Evolutionary conservation across 2,113 vertebrate genomes (phyloP), one percentile per base, ranked within the genome.

Genomic region (Gavia stellata): DNA sequence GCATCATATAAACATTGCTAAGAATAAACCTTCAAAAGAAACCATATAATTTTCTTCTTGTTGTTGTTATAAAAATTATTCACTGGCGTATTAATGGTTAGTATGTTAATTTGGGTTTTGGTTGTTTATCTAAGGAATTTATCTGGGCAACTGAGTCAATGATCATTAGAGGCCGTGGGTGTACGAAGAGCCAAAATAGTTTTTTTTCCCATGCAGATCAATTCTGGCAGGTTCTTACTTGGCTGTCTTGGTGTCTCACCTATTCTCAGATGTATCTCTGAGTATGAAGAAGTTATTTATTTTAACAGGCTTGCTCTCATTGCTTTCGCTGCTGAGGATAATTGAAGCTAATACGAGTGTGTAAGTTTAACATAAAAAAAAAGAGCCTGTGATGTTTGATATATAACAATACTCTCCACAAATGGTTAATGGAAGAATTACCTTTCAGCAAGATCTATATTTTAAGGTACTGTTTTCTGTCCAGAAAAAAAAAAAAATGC

Each of bases 91-190:
- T 45, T 90, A 86, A 88, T 50, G 33, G 44, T 68, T 79, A 38
- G 31, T 31, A 47, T 73, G 34, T 34, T 88, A 70, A 78, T 93
- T 88, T 73, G 71, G 6, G 42, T 50, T 92, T 78, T 86, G 63
- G 25, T 63, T 83, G n/a, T 70, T 94, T 96, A 78, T 96, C 85
- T 94, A 55, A 83, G 75, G 75, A 93, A 83, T 90, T 90, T 92
- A 92, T 92, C 92, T 90, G 55, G 11, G 20, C 75, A 55, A 36
- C 1, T 2, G 67, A 94, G 79, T 77, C 93, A 90, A 58, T 38
- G 62, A 82, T 70, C 58, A 15, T 82, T 82, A 86, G 70, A 95
- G 50, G 28, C 12, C 91, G 81, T 88, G 79, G 38, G 58, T 88
- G 29, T 65, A 83, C 23, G 44, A 81, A 70, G 44, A 94, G 19